phyloP scores from a whole-genome alignment of 2,113 vertebrate genomes.

The Peromyscus polionotus region DNA sequence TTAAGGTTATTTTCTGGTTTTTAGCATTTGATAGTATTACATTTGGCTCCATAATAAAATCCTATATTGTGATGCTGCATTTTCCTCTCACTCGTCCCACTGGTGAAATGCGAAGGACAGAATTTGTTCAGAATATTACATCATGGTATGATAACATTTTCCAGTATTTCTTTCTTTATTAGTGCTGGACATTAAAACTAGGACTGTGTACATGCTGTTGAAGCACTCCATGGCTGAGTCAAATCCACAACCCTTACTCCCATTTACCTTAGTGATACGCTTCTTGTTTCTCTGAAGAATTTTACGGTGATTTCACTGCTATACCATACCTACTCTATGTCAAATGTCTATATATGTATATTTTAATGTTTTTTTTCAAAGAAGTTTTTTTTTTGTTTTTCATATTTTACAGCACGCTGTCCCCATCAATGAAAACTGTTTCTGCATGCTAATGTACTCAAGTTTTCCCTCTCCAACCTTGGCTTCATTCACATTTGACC shows the following conservation, averaged over 20 bases:
- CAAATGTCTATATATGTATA: neutral
- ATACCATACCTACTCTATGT: neutral
- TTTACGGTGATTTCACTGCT: neutral
- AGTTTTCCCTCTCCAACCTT: neutral
- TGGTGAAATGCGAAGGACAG: neutral
- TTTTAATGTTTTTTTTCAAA: neutral
- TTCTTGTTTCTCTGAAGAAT: slow-evolving; percentile 31
- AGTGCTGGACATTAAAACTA: neutral
- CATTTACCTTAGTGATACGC: neutral
- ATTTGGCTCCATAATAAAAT: neutral
- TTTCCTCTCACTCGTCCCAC: neutral
- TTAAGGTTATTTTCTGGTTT: neutral
- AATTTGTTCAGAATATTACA: slow-evolving; percentile 3
- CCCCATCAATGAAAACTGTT: neutral
- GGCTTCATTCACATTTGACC: neutral
- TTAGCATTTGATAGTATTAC: neutral
- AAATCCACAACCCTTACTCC: neutral
- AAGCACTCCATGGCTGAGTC: neutral
- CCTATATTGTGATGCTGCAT: neutral
- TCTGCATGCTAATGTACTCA: neutral
- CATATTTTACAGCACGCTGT: neutral
- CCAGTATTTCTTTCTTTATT: neutral
- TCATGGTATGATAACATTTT: neutral
- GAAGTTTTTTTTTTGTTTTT: neutral
- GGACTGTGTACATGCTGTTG: no score